Conservation (phyloP, 2,113 vertebrate species). For the Lophura nycthemera region DNA sequence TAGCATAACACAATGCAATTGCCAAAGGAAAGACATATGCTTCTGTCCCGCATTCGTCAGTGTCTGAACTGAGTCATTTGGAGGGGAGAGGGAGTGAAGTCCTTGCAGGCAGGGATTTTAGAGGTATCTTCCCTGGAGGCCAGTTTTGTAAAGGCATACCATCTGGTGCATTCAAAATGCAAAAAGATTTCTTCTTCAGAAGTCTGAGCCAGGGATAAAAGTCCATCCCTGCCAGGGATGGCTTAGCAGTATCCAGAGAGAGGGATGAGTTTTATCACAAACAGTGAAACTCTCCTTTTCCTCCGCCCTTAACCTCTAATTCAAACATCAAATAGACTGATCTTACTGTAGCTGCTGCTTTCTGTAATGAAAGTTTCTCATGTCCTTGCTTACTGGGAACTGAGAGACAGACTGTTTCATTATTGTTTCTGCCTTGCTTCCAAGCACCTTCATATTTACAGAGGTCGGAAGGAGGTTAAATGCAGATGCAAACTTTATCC, state of each 20-base stretch:
- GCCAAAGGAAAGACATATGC: slow-evolving; percentile 70
- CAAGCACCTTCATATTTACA: slow-evolving; percentile 29
- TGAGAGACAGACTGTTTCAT: slow-evolving; percentile 53
- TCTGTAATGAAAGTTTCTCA: slow-evolving; percentile 58
- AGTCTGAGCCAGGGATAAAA: slow-evolving; percentile 75
- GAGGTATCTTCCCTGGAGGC: slow-evolving; percentile 68
- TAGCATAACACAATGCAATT: slow-evolving; percentile 60
- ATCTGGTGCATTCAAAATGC: slow-evolving; percentile 75
- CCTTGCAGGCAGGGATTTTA: slow-evolving; percentile 61
- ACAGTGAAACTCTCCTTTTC: slow-evolving; percentile 47
- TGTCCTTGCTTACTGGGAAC: slow-evolving; percentile 57
- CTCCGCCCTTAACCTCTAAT: slow-evolving; percentile 67
- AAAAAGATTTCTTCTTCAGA: slow-evolving; percentile 73
- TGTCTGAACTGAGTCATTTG: slow-evolving; percentile 57
- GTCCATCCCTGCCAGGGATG: slow-evolving; percentile 67
- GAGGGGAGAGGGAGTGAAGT: neutral
- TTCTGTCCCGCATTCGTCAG: slow-evolving; percentile 49
- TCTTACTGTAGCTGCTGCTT: slow-evolving; percentile 38
- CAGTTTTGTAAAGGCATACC: slow-evolving; percentile 64
- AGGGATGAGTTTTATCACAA: slow-evolving; percentile 67
- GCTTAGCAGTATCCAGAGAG: slow-evolving; percentile 71
- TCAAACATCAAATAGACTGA: slow-evolving; percentile 68
- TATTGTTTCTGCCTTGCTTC: slow-evolving; percentile 51
- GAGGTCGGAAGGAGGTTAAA: slow-evolving; percentile 43
- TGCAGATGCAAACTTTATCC: neutral